These are phyloP conservation scores for Orchesella cincta DNA, from an alignment of 1,140 invertebrate genomes.

Conservation along the genomic window DNA sequence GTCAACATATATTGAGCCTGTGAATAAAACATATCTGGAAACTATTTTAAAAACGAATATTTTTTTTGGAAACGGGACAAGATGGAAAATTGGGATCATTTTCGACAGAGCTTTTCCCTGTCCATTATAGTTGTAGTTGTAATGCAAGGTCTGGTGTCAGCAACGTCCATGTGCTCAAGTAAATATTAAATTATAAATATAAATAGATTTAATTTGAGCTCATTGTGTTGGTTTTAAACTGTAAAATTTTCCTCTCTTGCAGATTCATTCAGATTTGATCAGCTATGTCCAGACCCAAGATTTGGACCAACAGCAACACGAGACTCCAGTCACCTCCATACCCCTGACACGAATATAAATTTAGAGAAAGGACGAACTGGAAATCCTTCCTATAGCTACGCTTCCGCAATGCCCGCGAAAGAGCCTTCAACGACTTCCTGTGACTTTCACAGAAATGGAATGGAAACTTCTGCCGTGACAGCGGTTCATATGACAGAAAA, in stretches of 20 bases:
- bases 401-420: background rate
- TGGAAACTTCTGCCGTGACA: background rate
- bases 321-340: background rate
- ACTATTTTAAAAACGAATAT: too few relatives aligned
- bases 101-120: background rate
- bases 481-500: background rate
- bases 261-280: constrained; percentile 20
- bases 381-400: background rate
- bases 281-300: constrained; percentile 15
- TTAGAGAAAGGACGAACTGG: background rate
- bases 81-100: background rate
- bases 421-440: background rate
- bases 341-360: background rate
- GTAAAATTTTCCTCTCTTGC: background rate
- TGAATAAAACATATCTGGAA: too few relatives aligned
- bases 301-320: background rate
- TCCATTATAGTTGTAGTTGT: background rate
- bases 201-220: too few relatives aligned
- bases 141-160: background rate
- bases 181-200: constrained; percentile 6
- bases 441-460: constrained; percentile 5
- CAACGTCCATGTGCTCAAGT: background rate
- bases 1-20: too few relatives aligned
- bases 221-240: too few relatives aligned
- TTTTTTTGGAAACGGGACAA: background rate